Base-by-base conservation (phyloP, 2,797 vertebrate genomes). In the Acanthopagrus latus region DNA sequence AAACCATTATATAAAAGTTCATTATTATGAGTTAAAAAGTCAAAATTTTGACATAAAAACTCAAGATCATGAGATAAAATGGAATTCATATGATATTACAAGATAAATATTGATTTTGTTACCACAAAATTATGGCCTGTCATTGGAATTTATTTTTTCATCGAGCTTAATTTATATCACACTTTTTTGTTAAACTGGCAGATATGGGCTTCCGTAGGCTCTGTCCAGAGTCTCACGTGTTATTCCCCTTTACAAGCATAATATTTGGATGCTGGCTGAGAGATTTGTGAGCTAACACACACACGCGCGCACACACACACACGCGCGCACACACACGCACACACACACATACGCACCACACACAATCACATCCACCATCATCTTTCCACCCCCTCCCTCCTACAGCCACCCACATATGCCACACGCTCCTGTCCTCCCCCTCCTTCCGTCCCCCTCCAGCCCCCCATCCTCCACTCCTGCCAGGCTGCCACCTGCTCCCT, bases 401-500 rank as follows among this genome's bases (percentile, higher is more conserved):
- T 29, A 66, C 87, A 91, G 78, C 86, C 90, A 85, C 91, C 91
- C 93, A 92, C 93, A 91, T 91, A 94, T 93, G 91, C 92, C 92
- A 90, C 92, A 92, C 86, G 77, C 89, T 92, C 86, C 81, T 81
- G 66, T 78, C 85, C 79, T 60, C 76, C 80, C 79, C 72, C 25
- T 12, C 60, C 60, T 33, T 9, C n/a, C 14, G 81, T 59, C 79
- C 82, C 38, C 67, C 78, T 23, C 41, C 33, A n/a, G 70, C 78
- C 85, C 86, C 82, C 89, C 85, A 73, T 85, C 83, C 84, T 85
- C 91, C 88, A 72, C 92, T 91, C 93, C 93, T 92, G 93, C 89
- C 91, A 94, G 94, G 93, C 93, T 88, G 93, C 95, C 95, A 96
- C 95, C 95, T 96, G 95, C 95, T 95, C 94, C 86, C 90, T 92